phyloP scores from a whole-genome alignment of 2,888 invertebrate genomes.

The Himalopsyche kuldschensis region DNA sequence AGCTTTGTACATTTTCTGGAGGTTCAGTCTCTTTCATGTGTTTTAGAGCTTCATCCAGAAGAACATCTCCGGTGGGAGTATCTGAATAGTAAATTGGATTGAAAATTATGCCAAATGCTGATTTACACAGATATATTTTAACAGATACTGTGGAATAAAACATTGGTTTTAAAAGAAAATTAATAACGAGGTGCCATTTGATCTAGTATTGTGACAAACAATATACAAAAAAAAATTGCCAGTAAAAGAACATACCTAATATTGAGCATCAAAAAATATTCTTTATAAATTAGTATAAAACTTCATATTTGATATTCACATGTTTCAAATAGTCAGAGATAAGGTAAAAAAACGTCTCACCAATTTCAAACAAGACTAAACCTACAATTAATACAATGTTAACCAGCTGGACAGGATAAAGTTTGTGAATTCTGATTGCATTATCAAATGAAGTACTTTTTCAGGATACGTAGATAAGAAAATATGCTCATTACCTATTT shows the following conservation, averaged over 20 bases:
- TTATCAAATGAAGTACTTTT: neutral
- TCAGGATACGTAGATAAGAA: no score
- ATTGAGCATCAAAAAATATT: neutral
- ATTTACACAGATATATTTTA: neutral
- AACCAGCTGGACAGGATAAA: neutral
- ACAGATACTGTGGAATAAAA: no score
- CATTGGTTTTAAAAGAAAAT: neutral
- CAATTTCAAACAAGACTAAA: neutral
- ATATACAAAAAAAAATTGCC: neutral
- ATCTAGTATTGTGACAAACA: neutral
- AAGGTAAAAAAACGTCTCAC: neutral
- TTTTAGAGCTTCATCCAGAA: constrained; percentile 92
- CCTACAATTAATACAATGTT: neutral
- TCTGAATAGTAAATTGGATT: constrained; percentile 54
- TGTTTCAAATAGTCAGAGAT: neutral
- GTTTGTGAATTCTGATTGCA: neutral
- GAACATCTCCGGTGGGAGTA: constrained; percentile 95
- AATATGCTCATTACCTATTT: no score
- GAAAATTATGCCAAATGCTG: neutral
- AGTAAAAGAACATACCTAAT: neutral
- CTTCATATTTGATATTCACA: neutral
- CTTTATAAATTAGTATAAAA: neutral
- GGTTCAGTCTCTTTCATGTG: constrained; percentile 98
- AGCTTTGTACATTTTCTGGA: constrained; percentile 95
- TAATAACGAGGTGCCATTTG: neutral